phyloP scores from a whole-genome alignment of 2,888 invertebrate genomes.

The Deilephila elpenor region DNA sequence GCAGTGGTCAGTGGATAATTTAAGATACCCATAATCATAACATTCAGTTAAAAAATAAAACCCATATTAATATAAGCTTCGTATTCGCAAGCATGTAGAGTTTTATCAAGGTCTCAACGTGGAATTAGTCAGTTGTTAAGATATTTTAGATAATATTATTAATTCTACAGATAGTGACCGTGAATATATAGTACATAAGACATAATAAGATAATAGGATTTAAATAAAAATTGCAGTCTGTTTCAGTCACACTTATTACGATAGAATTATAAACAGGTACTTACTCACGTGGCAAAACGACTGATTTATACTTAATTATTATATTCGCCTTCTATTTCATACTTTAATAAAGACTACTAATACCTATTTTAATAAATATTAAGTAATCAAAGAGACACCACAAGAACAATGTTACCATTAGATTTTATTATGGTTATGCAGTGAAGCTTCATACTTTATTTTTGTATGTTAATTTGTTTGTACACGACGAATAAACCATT shows the following conservation, averaged over 20 bases:
- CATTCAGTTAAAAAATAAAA: too few relatives aligned
- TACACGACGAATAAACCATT: too few relatives aligned
- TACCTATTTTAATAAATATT: too few relatives aligned
- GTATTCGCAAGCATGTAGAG: neutral
- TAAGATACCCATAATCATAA: too few relatives aligned
- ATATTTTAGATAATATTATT: neutral
- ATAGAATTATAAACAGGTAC: neutral
- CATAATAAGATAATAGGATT: neutral
- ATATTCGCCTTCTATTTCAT: neutral
- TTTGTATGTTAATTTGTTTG: too few relatives aligned
- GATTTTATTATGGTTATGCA: too few relatives aligned
- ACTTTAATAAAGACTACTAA: neutral
- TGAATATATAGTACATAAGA: conserved; percentile 6
- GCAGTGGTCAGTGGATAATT: too few relatives aligned
- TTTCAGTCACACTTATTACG: neutral
- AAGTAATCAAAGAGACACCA: too few relatives aligned
- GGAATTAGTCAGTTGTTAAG: conserved; percentile 1
- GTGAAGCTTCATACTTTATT: too few relatives aligned
- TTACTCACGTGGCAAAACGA: neutral
- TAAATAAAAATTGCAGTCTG: neutral
- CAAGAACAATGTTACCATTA: too few relatives aligned
- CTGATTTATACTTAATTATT: neutral
- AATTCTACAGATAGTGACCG: conserved; percentile 17
- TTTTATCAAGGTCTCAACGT: conserved; percentile 13
- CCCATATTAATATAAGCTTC: too few relatives aligned